Conservation (phyloP, 2,113 vertebrate species). For the Oryctolagus cuniculus region mOryCun1.1 NC_091441.1:113261001-113261500, state of each 20-base stretch:
- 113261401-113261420: background rate
- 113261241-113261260: background rate
- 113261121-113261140: constrained; percentile 75
- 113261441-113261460: background rate
- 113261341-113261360: background rate
- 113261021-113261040: background rate
- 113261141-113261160: constrained; percentile 76
- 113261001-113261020: background rate
- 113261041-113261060: background rate
- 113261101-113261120: constrained; percentile 84
- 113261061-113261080: background rate
- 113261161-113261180: constrained; percentile 85
- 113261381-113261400: background rate
- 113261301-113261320: background rate
- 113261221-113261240: background rate
- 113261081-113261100: background rate
- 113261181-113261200: constrained; percentile 85
- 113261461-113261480: background rate
- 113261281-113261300: background rate
- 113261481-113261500: too few relatives aligned
- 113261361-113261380: accelerated
- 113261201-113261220: background rate
- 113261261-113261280: background rate
- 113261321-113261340: background rate
- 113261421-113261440: accelerated